Percentiles rank a stretch among this genome's conserved stretches.
These are phyloP conservation scores for Eilema depressum DNA, from an alignment of 2,888 invertebrate species.

Conservation along the genomic window DNA sequence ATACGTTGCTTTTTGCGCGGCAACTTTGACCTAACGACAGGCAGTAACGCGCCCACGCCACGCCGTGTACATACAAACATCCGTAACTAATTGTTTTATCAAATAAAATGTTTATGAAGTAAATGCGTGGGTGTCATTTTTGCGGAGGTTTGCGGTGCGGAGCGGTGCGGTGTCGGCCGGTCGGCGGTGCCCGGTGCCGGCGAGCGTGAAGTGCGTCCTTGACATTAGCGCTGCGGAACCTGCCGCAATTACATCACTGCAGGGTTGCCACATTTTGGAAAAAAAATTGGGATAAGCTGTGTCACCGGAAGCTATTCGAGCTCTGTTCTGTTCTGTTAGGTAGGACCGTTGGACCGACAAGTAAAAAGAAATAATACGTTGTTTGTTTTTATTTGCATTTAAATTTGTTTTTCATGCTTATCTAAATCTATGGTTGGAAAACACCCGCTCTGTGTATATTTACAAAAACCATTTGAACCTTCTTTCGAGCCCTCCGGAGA, in stretches of 20 bases:
- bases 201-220: conserved; percentile 31
- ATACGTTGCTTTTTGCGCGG: not conserved
- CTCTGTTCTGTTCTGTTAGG: no score
- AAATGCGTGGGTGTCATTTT: conserved; percentile 16
- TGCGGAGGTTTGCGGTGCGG: conserved; percentile 12
- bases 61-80: not conserved
- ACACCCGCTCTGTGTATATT: not conserved
- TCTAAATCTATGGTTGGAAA: not conserved
- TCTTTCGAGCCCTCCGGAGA: not conserved
- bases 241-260: conserved; percentile 24
- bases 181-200: not conserved
- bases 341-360: not conserved
- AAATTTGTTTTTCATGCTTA: not conserved
- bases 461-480: not conserved
- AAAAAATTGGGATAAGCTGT: not conserved
- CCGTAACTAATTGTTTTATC: conserved; percentile 1
- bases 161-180: conserved; percentile 2
- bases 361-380: not conserved
- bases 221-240: conserved; percentile 33
- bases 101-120: conserved; percentile 11
- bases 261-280: not conserved
- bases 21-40: conserved; percentile 4
- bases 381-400: not conserved
- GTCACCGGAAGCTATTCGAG: not conserved
- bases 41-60: not conserved